phyloP scores from a whole-genome alignment of 2,888 invertebrate genomes.

The Galeopsomyia nigrocyanea region DNA sequence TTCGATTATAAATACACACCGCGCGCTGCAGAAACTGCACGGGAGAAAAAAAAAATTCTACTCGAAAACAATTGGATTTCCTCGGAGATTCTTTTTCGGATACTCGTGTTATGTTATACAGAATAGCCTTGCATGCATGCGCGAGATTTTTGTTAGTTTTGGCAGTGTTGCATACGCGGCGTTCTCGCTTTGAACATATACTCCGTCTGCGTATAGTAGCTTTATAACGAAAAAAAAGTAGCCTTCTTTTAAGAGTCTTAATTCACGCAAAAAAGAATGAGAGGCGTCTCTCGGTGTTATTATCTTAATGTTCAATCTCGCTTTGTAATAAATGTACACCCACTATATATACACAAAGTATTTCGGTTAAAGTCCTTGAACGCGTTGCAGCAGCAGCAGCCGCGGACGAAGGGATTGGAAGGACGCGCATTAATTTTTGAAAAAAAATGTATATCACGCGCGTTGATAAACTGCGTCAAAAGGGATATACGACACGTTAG shows the following conservation, averaged over 20 bases:
- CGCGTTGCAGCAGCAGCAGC: neutral
- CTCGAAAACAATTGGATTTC: no score
- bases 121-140: no score
- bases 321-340: constrained; percentile 10
- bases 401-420: neutral
- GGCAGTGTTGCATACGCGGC: constrained; percentile 3
- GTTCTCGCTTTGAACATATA: constrained; percentile 13
- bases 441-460: constrained; percentile 1
- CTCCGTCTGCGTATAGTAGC: constrained; percentile 23
- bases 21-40: no score
- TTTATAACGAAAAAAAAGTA: constrained; percentile 17
- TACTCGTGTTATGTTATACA: no score
- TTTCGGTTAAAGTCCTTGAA: no score
- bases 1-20: no score
- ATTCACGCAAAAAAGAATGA: no score
- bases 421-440: constrained; percentile 15
- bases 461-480: constrained; percentile 22
- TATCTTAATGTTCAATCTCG: constrained; percentile 18
- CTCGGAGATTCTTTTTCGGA: no score
- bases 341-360: no score
- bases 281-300: constrained; percentile 18
- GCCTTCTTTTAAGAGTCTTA: neutral
- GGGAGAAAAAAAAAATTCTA: no score
- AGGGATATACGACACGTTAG: constrained; percentile 14
- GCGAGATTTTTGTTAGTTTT: constrained; percentile 8